A percentile compares a stretch with the other conserved stretches of the same genome.
phyloP scores from a whole-genome alignment of 2,113 vertebrate species.

The Aspidoscelis tigris region DNA sequence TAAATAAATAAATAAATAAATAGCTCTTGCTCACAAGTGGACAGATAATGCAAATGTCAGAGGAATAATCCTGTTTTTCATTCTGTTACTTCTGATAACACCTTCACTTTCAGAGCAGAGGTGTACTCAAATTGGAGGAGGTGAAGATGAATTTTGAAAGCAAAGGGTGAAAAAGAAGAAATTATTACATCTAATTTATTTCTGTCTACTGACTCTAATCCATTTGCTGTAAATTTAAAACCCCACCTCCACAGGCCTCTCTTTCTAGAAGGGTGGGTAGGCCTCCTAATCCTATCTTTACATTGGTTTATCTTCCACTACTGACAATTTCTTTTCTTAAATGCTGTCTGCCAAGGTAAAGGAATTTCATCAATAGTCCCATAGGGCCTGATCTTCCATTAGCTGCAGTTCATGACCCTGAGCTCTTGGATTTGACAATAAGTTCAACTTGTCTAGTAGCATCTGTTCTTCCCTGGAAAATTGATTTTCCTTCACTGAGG shows the following conservation, averaged over 20 bases:
- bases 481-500: conserved; percentile 3
- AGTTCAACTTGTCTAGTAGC: conserved; percentile 11
- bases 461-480: conserved; percentile 9
- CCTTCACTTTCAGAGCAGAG: too few relatives aligned
- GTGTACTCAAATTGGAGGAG: not conserved
- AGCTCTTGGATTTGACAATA: conserved; percentile 5
- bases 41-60: not conserved
- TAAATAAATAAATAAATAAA: too few relatives aligned
- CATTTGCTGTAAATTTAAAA: not conserved
- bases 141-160: not conserved
- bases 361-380: not conserved
- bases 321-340: conserved; percentile 21
- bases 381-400: conserved; percentile 20
- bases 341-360: not conserved
- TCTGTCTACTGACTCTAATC: not conserved
- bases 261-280: not conserved
- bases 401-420: conserved; percentile 1
- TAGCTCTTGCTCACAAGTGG: too few relatives aligned
- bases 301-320: not conserved
- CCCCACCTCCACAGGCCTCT: not conserved
- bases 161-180: not conserved
- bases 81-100: too few relatives aligned
- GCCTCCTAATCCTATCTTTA: conserved; percentile 10
- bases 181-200: not conserved
- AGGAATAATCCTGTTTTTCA: too few relatives aligned